Conservation (phyloP, 2,113 vertebrate genomes). For the Kobus ellipsiprymnus region DNA sequence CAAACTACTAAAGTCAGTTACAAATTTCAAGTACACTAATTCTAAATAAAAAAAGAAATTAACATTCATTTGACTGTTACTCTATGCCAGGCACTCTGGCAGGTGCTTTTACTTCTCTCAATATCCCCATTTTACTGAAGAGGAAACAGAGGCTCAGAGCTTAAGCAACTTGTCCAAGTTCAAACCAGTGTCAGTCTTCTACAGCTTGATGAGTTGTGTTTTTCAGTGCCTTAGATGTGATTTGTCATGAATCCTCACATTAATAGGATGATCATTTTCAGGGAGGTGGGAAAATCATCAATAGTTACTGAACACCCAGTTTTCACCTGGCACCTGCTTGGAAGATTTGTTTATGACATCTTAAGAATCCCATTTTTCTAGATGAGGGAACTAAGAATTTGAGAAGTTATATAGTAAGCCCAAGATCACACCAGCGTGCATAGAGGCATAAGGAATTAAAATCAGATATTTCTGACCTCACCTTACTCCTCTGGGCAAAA, state of each 20-base stretch:
- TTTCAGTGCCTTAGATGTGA: background rate
- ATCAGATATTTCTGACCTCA: background rate
- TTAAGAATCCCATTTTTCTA: background rate
- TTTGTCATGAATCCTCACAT: background rate
- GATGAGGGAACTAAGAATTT: background rate
- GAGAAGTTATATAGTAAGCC: background rate
- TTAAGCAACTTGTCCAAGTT: background rate
- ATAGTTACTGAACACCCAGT: background rate
- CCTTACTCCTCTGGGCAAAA: background rate
- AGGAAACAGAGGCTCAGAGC: background rate
- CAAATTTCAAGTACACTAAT: background rate
- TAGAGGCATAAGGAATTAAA: background rate
- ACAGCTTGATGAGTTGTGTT: background rate
- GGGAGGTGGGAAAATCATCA: background rate
- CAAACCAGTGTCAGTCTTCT: background rate
- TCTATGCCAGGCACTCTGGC: background rate
- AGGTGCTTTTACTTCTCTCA: background rate
- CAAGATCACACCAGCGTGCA: background rate
- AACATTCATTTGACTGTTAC: background rate
- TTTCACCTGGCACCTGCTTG: background rate
- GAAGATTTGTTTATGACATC: background rate
- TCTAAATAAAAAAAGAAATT: slow-evolving; percentile 2
- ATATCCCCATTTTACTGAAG: background rate
- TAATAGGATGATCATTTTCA: background rate
- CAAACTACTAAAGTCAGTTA: background rate